Evolutionary conservation across 1,140 invertebrate genomes (phyloP).

Genomic region (Apolygus lucorum): DNA sequence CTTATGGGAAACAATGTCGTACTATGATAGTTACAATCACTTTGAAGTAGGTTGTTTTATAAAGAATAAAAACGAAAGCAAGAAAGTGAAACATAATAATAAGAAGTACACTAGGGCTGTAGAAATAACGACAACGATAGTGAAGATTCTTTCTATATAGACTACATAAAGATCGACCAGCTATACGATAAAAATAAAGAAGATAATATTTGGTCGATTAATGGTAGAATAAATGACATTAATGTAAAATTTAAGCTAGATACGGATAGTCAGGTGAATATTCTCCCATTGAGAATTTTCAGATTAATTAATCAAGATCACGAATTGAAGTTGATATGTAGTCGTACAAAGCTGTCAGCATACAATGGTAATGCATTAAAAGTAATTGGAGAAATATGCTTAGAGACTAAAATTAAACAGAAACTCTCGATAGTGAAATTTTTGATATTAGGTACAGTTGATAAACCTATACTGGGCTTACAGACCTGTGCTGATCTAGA

Average conservation of each 20-base stretch:
- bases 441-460: not conserved
- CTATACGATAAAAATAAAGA: not conserved
- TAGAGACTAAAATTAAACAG: not conserved
- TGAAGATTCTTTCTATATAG: not conserved
- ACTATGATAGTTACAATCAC: not conserved
- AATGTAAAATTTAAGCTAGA: not conserved
- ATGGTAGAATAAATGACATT: not conserved
- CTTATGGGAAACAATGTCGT: not conserved
- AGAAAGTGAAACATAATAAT: not conserved
- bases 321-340: not conserved
- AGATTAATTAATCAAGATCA: not conserved
- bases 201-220: not conserved
- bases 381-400: not conserved
- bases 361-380: not conserved
- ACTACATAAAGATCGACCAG: not conserved
- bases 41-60: not conserved
- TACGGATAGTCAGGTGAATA: not conserved
- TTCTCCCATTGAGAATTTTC: not conserved
- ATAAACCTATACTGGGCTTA: not conserved
- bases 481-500: not conserved
- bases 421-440: not conserved
- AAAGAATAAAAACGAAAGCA: not conserved
- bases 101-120: not conserved
- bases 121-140: not conserved
- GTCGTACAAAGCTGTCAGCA: not conserved